A percentile compares a stretch with the other conserved stretches of the same genome.
These are phyloP conservation scores for Capitulum mitella DNA, from an alignment of 2,888 invertebrate genomes.

Conservation along the genomic window DNA sequence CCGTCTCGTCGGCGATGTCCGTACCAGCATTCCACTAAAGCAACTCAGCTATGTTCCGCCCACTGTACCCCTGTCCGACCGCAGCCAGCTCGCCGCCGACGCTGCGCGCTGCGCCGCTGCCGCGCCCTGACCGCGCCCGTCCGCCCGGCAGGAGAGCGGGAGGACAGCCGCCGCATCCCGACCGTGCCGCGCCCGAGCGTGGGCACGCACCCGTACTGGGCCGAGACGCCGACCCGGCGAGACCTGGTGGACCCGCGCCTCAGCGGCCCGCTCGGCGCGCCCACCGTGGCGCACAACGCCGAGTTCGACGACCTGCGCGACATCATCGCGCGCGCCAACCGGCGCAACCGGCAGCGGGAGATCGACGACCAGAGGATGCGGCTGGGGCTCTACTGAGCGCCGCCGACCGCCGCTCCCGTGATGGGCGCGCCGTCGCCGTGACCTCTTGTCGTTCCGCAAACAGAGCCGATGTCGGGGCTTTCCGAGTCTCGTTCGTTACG, in stretches of 20 bases:
- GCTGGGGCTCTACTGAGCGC: background rate
- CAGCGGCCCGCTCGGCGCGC: background rate
- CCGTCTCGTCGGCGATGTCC: no score
- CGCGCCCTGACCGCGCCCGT: background rate
- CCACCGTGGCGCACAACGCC: background rate
- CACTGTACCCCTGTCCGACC: no score
- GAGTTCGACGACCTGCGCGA: background rate
- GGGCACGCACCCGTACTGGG: background rate
- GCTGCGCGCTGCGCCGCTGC: no score
- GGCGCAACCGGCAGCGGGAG: background rate
- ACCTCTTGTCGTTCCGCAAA: no score
- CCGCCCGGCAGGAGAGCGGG: background rate
- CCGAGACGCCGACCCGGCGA: background rate
- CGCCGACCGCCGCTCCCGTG: background rate
- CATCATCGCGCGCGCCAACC: slow-evolving; percentile 6
- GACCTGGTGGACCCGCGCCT: slow-evolving; percentile 4
- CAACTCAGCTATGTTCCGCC: no score
- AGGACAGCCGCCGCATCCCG: background rate
- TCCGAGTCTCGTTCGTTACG: no score
- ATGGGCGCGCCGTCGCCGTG: background rate
- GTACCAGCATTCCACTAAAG: no score
- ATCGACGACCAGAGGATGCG: slow-evolving; percentile 9
- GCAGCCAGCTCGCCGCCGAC: no score
- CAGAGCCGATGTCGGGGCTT: no score
- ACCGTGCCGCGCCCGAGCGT: background rate